Conservation (phyloP, 2,797 vertebrate species). For the Danio choprae region DNA sequence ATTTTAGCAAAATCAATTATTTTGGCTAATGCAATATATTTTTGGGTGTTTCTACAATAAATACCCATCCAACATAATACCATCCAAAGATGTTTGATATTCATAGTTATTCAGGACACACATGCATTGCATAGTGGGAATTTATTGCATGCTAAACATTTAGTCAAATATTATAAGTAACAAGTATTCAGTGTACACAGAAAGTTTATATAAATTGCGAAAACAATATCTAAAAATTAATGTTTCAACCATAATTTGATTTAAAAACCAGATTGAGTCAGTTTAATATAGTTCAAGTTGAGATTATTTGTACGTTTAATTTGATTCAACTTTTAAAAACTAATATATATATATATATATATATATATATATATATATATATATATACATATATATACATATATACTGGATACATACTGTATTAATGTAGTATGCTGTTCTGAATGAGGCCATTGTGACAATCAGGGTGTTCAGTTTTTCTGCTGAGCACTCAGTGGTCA, state of each 20-base stretch:
- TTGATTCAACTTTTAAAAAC: no score
- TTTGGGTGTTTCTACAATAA: no score
- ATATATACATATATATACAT: no score
- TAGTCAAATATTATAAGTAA: background rate
- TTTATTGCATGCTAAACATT: background rate
- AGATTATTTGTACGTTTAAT: no score
- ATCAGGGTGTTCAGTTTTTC: conserved; percentile 8
- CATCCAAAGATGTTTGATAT: background rate
- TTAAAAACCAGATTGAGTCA: no score
- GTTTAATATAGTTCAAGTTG: no score
- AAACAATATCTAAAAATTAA: no score
- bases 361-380: no score
- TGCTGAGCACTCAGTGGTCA: conserved; percentile 15
- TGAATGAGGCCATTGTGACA: background rate
- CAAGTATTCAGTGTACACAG: background rate
- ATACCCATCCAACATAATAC: background rate
- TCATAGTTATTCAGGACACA: background rate
- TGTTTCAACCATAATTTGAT: no score
- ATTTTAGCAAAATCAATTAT: no score
- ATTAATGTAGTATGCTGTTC: background rate
- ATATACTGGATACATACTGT: background rate
- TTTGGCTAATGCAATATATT: no score
- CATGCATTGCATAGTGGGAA: background rate
- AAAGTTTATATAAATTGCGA: background rate
- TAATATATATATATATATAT: no score